Conservation (phyloP, 1,140 invertebrate genomes). For the Dufourea novaeangliae region DNA sequence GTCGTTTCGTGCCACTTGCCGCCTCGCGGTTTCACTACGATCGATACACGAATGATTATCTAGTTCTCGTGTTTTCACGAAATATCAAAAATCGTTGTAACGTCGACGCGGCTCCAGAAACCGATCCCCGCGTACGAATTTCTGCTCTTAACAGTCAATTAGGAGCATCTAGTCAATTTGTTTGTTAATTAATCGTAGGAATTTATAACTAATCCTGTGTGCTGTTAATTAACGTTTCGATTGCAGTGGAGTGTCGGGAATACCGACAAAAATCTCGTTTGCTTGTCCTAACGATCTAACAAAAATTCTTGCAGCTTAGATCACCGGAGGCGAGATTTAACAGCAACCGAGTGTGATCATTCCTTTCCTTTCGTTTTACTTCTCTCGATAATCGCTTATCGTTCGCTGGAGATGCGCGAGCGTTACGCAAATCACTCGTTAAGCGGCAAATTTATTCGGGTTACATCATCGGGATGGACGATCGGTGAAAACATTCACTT, state of each 20-base stretch:
- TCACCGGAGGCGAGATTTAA: slow-evolving; percentile 50
- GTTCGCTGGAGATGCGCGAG: slow-evolving; percentile 8
- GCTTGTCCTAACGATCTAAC: slow-evolving; percentile 42
- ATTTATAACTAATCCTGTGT: slow-evolving; percentile 13
- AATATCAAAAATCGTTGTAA: slow-evolving; percentile 21
- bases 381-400: slow-evolving; percentile 27
- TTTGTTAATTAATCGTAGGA: neutral
- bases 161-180: neutral
- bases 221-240: slow-evolving; percentile 27
- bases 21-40: neutral
- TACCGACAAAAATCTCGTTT: slow-evolving; percentile 11
- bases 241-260: slow-evolving; percentile 22
- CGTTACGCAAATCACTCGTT: slow-evolving; percentile 31
- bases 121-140: neutral
- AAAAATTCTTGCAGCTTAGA: slow-evolving; percentile 50
- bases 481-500: neutral
- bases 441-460: neutral
- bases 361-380: slow-evolving; percentile 16
- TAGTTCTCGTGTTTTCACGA: neutral
- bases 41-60: neutral
- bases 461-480: neutral
- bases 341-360: slow-evolving; percentile 59
- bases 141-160: neutral
- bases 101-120: slow-evolving; percentile 9
- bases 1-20: neutral